phyloP scores from a whole-genome alignment of 2,888 invertebrate genomes.

The Watsonalla binaria region DNA sequence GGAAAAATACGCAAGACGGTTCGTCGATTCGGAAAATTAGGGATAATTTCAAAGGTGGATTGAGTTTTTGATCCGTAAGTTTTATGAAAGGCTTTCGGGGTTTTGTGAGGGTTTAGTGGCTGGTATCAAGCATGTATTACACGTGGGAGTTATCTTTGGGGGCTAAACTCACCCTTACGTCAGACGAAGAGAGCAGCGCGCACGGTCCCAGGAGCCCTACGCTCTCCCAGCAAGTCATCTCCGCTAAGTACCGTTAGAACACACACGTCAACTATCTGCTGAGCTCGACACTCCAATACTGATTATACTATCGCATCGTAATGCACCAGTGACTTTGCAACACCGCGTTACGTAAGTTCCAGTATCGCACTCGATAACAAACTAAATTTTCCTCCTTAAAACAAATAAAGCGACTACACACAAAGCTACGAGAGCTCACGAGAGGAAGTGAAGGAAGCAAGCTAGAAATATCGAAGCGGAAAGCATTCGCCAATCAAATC shows the following conservation, averaged over 20 bases:
- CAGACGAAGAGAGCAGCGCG: conserved; percentile 71
- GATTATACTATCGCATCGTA: conserved; percentile 48
- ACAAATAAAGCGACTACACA: conserved; percentile 65
- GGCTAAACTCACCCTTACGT: conserved; percentile 67
- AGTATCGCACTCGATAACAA: conserved; percentile 37
- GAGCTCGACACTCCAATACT: conserved; percentile 38
- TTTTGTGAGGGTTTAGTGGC: conserved; percentile 1
- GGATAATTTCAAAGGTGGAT: conserved; percentile 20
- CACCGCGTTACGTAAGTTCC: conserved; percentile 59
- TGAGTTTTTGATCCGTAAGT: conserved; percentile 18
- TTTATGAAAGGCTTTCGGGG: conserved; percentile 18
- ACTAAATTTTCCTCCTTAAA: conserved; percentile 33
- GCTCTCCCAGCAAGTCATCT: conserved; percentile 77
- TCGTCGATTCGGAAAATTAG: conserved; percentile 31
- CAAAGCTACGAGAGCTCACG: conserved; percentile 50
- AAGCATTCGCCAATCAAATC: conserved; percentile 72
- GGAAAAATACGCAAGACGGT: conserved; percentile 1
- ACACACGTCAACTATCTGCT: conserved; percentile 38
- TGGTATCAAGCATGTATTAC: conserved; percentile 12
- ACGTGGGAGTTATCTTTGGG: conserved; percentile 18
- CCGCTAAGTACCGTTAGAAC: conserved; percentile 34
- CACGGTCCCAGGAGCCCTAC: conserved; percentile 75
- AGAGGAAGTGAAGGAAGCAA: conserved; percentile 60
- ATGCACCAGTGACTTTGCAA: conserved; percentile 57
- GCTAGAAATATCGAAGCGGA: conserved; percentile 68